Conservation (phyloP, 2,888 invertebrate species). For the Hanleya hanleyi region DNA sequence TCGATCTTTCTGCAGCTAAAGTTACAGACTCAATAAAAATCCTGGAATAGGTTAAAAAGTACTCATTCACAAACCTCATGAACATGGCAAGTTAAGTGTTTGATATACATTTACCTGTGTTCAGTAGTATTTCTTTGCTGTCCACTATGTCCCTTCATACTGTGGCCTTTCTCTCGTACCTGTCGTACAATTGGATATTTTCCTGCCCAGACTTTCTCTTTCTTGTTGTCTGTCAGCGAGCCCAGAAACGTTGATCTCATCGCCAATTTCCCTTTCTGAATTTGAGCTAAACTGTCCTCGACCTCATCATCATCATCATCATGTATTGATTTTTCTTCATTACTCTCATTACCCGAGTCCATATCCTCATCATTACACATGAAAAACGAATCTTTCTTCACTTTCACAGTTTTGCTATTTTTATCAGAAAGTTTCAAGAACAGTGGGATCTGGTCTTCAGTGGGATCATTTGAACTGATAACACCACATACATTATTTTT, state of each 20-base stretch:
- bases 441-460: conserved; percentile 14
- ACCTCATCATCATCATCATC: background rate
- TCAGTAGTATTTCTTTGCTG: background rate
- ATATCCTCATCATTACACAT: conserved; percentile 29
- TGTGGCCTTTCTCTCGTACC: too few species aligned
- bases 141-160: background rate
- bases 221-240: background rate
- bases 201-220: background rate
- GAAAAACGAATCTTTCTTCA: conserved; percentile 36
- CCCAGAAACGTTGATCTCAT: background rate
- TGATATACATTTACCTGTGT: background rate
- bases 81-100: too few species aligned
- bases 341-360: conserved; percentile 1
- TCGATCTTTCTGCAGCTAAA: too few species aligned
- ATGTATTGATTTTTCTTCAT: conserved; percentile 13
- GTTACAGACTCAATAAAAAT: too few species aligned
- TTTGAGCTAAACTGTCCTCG: background rate
- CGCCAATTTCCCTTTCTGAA: background rate
- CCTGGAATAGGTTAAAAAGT: too few species aligned
- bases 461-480: too few species aligned
- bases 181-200: background rate
- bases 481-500: background rate
- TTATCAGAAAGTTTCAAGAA: background rate
- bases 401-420: background rate
- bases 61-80: too few species aligned